phyloP scores from a whole-genome alignment of 2,888 invertebrate species.

The Pardosa pseudoannulata region DNA sequence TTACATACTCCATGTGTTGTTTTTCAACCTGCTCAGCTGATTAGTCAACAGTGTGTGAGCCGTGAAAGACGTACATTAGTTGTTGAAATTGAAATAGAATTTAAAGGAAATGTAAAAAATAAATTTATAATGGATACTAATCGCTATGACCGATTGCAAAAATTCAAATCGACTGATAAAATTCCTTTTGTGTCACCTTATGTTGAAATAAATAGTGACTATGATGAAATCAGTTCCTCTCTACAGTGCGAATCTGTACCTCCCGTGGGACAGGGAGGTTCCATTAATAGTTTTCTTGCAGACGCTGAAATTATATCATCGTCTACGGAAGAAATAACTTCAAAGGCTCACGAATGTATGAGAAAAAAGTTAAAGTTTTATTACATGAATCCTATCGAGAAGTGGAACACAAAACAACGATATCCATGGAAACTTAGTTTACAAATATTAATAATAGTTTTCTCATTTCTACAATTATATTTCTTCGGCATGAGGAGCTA shows the following conservation, averaged over 20 bases:
- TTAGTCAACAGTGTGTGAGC: neutral
- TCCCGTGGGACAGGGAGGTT: neutral
- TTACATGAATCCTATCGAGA: slow-evolving; percentile 99
- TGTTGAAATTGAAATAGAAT: neutral
- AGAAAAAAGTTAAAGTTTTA: slow-evolving; percentile 85
- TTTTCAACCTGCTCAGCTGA: slow-evolving; percentile 20
- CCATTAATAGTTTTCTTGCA: slow-evolving; percentile 56
- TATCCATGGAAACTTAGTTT: slow-evolving; percentile 97
- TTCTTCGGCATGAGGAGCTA: slow-evolving; percentile 95
- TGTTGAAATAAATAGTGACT: slow-evolving; percentile 47
- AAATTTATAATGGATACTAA: slow-evolving; percentile 20
- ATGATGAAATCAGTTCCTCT: neutral
- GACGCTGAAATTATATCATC: slow-evolving; percentile 59
- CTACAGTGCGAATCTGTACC: neutral
- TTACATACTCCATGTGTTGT: neutral
- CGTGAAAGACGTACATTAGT: neutral
- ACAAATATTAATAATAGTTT: slow-evolving; percentile 94
- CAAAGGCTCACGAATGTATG: slow-evolving; percentile 74
- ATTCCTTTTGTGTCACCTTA: slow-evolving; percentile 27
- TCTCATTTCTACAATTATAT: slow-evolving; percentile 95
- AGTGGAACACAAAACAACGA: slow-evolving; percentile 93
- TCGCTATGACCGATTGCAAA: neutral
- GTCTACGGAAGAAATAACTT: neutral
- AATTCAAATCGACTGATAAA: neutral
- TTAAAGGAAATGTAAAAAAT: slow-evolving; percentile 19